phyloP scores from a whole-genome alignment of 1,140 invertebrate species.

The Drosophila simulans region DNA sequence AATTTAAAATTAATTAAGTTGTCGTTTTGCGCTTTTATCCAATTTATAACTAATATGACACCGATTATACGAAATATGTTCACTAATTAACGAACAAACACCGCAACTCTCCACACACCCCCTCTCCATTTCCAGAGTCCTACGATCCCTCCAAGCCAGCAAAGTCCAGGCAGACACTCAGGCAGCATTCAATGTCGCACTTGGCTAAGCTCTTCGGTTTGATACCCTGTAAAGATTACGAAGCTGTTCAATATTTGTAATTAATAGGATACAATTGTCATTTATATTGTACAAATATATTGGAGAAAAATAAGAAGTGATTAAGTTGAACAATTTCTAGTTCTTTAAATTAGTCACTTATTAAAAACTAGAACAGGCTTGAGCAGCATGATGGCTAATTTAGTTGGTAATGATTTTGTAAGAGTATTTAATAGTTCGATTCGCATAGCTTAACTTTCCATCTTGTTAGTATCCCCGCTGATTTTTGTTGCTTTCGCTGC shows the following conservation, averaged over 20 bases:
- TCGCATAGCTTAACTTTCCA: no score
- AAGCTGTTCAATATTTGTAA: no score
- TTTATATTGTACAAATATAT: no score
- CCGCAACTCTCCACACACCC: conserved; percentile 47
- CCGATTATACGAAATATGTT: conserved; percentile 85
- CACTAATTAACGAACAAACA: conserved; percentile 84
- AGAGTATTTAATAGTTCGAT: background rate
- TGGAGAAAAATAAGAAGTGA: no score
- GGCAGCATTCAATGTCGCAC: conserved; percentile 54
- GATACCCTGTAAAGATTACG: conserved; percentile 14
- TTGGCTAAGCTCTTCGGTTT: background rate
- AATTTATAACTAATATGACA: conserved; percentile 85
- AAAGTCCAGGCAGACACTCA: conserved; percentile 64
- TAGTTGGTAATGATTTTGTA: background rate
- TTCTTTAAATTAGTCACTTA: no score
- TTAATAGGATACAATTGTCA: no score
- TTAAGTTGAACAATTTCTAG: no score
- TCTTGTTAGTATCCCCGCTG: conserved; percentile 29
- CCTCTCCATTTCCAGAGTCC: conserved; percentile 10
- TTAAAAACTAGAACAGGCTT: no score
- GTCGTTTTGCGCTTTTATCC: conserved; percentile 84
- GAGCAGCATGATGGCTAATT: no score
- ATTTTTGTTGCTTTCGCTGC: conserved; percentile 2
- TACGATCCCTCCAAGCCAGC: conserved; percentile 44
- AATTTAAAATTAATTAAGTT: conserved; percentile 85